Evolutionary conservation across 92 coral and sea anemone genomes (phyloP).

Genomic region (Isaurus tuberculatus): DNA sequence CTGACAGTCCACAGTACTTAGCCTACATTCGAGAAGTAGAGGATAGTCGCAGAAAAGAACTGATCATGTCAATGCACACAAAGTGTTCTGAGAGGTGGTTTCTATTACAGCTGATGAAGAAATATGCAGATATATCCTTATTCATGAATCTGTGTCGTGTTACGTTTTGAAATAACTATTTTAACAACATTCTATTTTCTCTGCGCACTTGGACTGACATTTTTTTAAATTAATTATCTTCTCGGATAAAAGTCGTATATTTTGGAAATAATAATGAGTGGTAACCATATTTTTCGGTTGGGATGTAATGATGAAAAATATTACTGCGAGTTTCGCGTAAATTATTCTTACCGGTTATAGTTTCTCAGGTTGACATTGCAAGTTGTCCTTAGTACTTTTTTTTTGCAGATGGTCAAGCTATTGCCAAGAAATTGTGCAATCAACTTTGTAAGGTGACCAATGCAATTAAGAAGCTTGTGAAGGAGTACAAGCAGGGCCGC

Average conservation of each 20-base stretch:
- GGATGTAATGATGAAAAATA: not conserved
- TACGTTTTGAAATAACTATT: not conserved
- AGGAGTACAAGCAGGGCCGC: slow-evolving; percentile 44
- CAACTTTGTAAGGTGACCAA: slow-evolving; percentile 61
- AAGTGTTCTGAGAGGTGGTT: slow-evolving; percentile 69
- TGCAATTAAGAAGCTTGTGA: slow-evolving; percentile 55
- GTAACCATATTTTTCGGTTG: not conserved
- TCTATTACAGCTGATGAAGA: slow-evolving; percentile 64
- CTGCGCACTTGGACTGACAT: not conserved
- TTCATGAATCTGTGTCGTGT: not conserved
- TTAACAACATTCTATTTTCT: not conserved
- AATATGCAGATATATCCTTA: slow-evolving; percentile 56
- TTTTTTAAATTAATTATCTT: not conserved
- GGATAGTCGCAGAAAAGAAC: slow-evolving; percentile 44
- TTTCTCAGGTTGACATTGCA: not conserved
- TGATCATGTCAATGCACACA: slow-evolving; percentile 54
- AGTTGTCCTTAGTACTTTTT: not conserved
- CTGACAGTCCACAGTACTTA: slow-evolving; percentile 48
- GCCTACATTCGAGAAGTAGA: slow-evolving; percentile 51
- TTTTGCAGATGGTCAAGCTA: slow-evolving; percentile 70
- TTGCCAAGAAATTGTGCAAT: slow-evolving; percentile 62
- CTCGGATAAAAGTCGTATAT: not conserved
- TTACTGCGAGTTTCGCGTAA: not conserved
- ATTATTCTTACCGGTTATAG: not conserved
- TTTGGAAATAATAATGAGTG: not conserved